A percentile compares a stretch with the other conserved stretches of the same genome.
Conservation (phyloP, 2,113 vertebrate genomes). For the Kobus ellipsiprymnus region DNA sequence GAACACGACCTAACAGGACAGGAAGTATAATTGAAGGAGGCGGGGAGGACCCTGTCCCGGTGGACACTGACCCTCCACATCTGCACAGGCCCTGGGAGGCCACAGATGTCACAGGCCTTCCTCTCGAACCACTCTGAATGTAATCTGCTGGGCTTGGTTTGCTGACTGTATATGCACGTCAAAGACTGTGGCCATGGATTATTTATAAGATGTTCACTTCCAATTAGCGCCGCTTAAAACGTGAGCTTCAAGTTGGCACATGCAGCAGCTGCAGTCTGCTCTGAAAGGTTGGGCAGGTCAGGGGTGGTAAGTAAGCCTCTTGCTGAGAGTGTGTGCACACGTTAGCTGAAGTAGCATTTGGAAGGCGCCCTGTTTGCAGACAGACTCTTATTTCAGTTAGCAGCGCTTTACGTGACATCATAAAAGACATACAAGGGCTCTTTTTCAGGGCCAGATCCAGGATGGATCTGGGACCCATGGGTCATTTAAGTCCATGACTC, state of each 20-base stretch:
- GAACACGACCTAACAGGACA: slow-evolving; percentile 32
- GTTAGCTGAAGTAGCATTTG: slow-evolving; percentile 57
- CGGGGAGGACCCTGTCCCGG: neutral
- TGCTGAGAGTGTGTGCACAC: slow-evolving; percentile 61
- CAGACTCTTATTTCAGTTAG: slow-evolving; percentile 65
- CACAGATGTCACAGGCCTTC: slow-evolving; percentile 53
- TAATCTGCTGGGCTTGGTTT: slow-evolving; percentile 66
- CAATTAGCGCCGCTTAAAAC: slow-evolving; percentile 73
- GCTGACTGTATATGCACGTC: slow-evolving; percentile 72
- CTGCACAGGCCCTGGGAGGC: neutral
- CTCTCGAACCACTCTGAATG: slow-evolving; percentile 66
- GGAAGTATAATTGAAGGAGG: slow-evolving; percentile 48
- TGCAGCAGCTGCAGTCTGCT: slow-evolving; percentile 42
- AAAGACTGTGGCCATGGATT: slow-evolving; percentile 70
- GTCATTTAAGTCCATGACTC: neutral
- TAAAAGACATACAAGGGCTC: slow-evolving; percentile 56
- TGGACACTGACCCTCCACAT: slow-evolving; percentile 14
- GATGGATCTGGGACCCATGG: slow-evolving; percentile 15
- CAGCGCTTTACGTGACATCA: slow-evolving; percentile 58
- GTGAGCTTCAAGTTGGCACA: slow-evolving; percentile 65
- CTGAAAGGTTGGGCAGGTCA: neutral
- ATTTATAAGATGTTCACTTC: slow-evolving; percentile 78
- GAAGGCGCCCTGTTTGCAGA: slow-evolving; percentile 61
- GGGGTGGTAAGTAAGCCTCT: slow-evolving; percentile 53
- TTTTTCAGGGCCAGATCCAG: slow-evolving; percentile 38